Evolutionary conservation across 2,113 vertebrate genomes (phyloP).

Genomic region (Hirundichthys speculiger): DNA sequence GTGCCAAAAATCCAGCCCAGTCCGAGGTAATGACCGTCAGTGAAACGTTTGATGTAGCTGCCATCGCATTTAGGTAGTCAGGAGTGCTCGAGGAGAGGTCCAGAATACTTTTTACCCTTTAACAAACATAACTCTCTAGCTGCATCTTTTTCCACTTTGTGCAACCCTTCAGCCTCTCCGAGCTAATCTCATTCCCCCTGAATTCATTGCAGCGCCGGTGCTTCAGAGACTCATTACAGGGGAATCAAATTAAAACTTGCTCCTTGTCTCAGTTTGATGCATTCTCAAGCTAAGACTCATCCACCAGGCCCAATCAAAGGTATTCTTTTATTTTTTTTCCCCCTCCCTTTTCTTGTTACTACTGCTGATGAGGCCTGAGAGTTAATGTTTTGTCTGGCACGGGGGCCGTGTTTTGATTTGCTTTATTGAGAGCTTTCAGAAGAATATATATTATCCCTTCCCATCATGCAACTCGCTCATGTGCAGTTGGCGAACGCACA

Average conservation of each 20-base stretch:
- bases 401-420: conserved; percentile 37
- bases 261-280: conserved; percentile 69
- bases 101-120: conserved; percentile 33
- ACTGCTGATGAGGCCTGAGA: conserved; percentile 44
- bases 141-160: conserved; percentile 28
- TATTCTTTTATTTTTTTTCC: background rate
- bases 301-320: conserved; percentile 54
- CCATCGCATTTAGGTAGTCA: conserved; percentile 43
- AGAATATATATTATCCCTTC: conserved; percentile 8
- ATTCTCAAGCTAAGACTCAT: conserved; percentile 57
- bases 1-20: conserved; percentile 32
- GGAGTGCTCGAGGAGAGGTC: conserved; percentile 11
- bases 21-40: conserved; percentile 60
- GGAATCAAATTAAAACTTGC: conserved; percentile 73
- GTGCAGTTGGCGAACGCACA: conserved; percentile 2
- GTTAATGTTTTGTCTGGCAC: conserved; percentile 45
- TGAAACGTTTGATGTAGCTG: conserved; percentile 55
- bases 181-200: conserved; percentile 61
- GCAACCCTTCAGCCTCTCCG: conserved; percentile 42
- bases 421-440: conserved; percentile 5
- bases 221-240: conserved; percentile 70
- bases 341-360: background rate
- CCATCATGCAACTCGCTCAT: background rate
- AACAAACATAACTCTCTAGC: conserved; percentile 45
- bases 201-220: conserved; percentile 53